Evolutionary conservation across 2,888 invertebrate species (phyloP).

Genomic region (Philonicus albiceps): DNA sequence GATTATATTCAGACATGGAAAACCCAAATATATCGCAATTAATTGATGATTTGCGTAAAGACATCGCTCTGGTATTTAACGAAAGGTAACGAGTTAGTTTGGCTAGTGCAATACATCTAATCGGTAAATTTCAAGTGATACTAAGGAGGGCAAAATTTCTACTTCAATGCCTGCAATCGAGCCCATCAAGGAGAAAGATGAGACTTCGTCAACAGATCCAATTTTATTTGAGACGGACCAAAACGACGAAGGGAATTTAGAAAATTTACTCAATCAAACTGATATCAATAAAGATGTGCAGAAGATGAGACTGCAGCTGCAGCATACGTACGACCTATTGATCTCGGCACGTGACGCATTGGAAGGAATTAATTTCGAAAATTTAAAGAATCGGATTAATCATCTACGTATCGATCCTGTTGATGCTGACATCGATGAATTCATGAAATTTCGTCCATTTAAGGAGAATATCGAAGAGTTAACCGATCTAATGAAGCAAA

Average conservation of each 20-base stretch:
- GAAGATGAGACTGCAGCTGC: conserved; percentile 55
- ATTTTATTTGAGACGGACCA: background rate
- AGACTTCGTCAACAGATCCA: background rate
- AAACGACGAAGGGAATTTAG: conserved; percentile 42
- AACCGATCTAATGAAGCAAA: conserved; percentile 53
- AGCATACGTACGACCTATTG: conserved; percentile 57
- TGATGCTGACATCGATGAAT: conserved; percentile 50
- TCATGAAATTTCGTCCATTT: conserved; percentile 52
- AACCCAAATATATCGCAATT: background rate
- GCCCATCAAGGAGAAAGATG: background rate
- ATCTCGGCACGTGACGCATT: conserved; percentile 56
- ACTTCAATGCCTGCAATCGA: background rate
- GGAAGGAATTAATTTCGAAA: conserved; percentile 56
- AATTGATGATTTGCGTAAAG: background rate
- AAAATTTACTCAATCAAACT: conserved; percentile 46
- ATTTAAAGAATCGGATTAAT: conserved; percentile 55
- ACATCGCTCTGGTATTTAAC: background rate
- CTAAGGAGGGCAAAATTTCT: background rate
- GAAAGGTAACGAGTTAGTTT: background rate
- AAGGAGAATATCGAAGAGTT: conserved; percentile 55
- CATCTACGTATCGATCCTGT: conserved; percentile 55
- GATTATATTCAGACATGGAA: background rate
- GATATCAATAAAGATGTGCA: conserved; percentile 55
- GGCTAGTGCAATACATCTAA: background rate
- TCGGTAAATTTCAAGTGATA: background rate